These are phyloP conservation scores for Trissolcus basalis DNA, from an alignment of 1,140 invertebrate genomes.

Conservation along the genomic window DNA sequence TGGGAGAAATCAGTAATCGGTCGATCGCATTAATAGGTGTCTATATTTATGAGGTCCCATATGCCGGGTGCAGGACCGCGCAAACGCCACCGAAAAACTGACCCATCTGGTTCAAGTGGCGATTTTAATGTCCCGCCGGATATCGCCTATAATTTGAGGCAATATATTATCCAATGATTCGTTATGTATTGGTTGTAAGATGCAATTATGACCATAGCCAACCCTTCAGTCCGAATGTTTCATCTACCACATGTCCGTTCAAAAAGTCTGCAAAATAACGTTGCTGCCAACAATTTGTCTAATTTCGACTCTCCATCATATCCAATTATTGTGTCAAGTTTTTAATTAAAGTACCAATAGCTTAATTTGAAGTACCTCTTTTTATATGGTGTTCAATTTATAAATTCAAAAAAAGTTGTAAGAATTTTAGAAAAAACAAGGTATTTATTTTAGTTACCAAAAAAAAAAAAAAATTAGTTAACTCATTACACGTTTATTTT, in stretches of 20 bases:
- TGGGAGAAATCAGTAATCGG: slow-evolving; percentile 55
- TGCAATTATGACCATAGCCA: slow-evolving; percentile 70
- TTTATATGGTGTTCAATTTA: too few species aligned
- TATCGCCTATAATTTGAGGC: slow-evolving; percentile 76
- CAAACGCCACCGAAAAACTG: slow-evolving; percentile 66
- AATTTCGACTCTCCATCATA: slow-evolving; percentile 37
- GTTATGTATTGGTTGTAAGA: slow-evolving; percentile 72
- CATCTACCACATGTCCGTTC: slow-evolving; percentile 71
- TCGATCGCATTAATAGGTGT: slow-evolving; percentile 57
- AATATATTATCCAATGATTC: slow-evolving; percentile 76
- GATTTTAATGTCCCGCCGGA: slow-evolving; percentile 73
- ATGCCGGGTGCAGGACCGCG: slow-evolving; percentile 59
- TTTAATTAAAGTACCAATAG: slow-evolving; percentile 43
- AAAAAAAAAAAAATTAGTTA: too few species aligned
- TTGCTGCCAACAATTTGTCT: slow-evolving; percentile 31
- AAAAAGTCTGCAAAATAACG: slow-evolving; percentile 45
- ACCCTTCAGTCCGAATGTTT: slow-evolving; percentile 55
- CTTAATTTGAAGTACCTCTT: background rate
- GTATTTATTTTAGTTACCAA: slow-evolving; percentile 22
- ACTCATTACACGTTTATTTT: background rate
- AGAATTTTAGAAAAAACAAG: too few species aligned
- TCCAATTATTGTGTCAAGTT: slow-evolving; percentile 31
- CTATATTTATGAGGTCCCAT: slow-evolving; percentile 74
- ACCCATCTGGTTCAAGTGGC: slow-evolving; percentile 74
- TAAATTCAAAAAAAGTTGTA: too few species aligned